Evolutionary conservation across 2,888 invertebrate species (phyloP).

Genomic region (Drosophila phalerata): DNA sequence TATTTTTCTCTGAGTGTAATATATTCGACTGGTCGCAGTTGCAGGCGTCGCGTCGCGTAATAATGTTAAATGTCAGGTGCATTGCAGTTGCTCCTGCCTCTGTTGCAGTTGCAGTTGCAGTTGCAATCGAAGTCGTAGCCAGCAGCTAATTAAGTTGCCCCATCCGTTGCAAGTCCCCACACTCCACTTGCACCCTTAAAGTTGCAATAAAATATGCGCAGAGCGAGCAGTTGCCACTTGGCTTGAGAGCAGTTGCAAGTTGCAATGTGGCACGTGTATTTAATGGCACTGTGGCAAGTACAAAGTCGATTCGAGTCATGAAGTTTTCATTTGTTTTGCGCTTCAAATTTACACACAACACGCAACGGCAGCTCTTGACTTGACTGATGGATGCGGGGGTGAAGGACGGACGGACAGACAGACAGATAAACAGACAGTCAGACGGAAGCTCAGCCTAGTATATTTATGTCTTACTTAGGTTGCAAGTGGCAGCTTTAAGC

Average conservation of each 20-base stretch:
- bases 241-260: conserved; percentile 21
- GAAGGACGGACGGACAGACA: not conserved
- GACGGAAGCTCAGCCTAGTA: conserved; percentile 59
- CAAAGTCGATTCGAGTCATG: conserved; percentile 69
- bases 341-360: conserved; percentile 64
- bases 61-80: conserved; percentile 79
- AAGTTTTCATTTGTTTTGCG: conserved; percentile 69
- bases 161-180: not conserved
- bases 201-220: conserved; percentile 69
- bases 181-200: conserved; percentile 6
- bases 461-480: conserved; percentile 75
- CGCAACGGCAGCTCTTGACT: conserved; percentile 47
- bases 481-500: conserved; percentile 38
- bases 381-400: conserved; percentile 33
- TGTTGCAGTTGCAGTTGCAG: conserved; percentile 26
- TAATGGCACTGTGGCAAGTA: conserved; percentile 60
- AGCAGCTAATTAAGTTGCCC: conserved; percentile 76
- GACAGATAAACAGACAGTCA: conserved; percentile 2
- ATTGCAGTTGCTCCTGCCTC: conserved; percentile 56
- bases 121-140: conserved; percentile 48
- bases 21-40: conserved; percentile 54
- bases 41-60: conserved; percentile 59
- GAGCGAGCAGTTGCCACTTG: conserved; percentile 24
- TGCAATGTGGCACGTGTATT: conserved; percentile 49
- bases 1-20: conserved; percentile 38